Evolutionary conservation across 2,797 vertebrate species (phyloP).

Genomic region (Falco biarmicus): DNA sequence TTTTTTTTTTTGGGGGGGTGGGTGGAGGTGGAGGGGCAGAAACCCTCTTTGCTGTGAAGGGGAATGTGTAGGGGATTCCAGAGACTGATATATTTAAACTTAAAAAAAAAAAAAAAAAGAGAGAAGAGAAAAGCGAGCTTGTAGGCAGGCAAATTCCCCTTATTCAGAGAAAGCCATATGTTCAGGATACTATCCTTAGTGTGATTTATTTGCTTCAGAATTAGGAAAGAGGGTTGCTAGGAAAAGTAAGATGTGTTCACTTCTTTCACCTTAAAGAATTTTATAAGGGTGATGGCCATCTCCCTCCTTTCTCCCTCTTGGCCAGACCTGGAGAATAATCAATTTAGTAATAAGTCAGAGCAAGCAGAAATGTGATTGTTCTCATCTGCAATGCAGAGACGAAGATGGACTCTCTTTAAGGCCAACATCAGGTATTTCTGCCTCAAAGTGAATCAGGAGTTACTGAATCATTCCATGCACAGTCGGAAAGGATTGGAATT

Average conservation of each 20-base stretch:
- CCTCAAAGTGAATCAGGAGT: not conserved
- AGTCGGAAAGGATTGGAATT: not conserved
- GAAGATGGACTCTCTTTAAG: not conserved
- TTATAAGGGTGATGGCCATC: not conserved
- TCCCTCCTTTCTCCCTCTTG: not conserved
- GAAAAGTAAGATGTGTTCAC: not conserved
- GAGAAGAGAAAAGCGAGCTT: not conserved
- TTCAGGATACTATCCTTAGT: constrained; percentile 41
- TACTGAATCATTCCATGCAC: not conserved
- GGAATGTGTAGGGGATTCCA: not conserved
- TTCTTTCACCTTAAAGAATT: constrained; percentile 3
- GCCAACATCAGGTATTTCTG: not conserved
- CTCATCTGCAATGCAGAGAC: constrained; percentile 31
- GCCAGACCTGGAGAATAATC: constrained; percentile 9
- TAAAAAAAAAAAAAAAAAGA: not conserved
- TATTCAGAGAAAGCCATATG: constrained; percentile 42
- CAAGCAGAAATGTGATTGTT: constrained; percentile 21
- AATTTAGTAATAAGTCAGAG: constrained; percentile 15
- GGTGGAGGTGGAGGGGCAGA: not conserved
- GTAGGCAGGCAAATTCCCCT: constrained; percentile 21
- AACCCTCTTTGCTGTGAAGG: not conserved
- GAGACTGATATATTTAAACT: constrained; percentile 1
- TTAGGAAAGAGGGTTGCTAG: constrained; percentile 29
- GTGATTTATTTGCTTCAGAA: constrained; percentile 42
- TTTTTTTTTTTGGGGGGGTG: not conserved